These are phyloP conservation scores for Habroteleia sp. DNA, from an alignment of 2,888 invertebrate species.

Conservation along the genomic window DNA sequence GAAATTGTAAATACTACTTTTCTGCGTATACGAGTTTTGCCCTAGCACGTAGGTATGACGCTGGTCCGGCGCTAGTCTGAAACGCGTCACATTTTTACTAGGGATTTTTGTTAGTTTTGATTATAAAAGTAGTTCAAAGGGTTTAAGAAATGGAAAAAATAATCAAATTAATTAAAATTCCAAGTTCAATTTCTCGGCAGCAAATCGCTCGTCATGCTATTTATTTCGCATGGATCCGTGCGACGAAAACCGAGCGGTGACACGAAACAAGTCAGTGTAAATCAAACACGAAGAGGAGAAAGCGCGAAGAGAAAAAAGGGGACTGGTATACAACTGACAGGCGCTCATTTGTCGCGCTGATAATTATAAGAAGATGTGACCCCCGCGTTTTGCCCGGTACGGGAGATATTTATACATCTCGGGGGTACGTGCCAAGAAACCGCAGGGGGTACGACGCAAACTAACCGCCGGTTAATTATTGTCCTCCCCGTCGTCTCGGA, in stretches of 20 bases:
- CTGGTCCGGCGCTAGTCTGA: too few species aligned
- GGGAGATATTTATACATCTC: constrained; percentile 74
- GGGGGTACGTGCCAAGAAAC: constrained; percentile 69
- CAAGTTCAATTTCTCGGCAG: constrained; percentile 18
- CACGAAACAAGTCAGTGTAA: constrained; percentile 34
- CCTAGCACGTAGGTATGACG: too few species aligned
- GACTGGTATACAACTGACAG: constrained; percentile 58
- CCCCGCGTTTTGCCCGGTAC: constrained; percentile 56
- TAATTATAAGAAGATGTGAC: constrained; percentile 80
- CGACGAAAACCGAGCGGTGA: constrained; percentile 49
- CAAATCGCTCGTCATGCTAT: constrained; percentile 29
- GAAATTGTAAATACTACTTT: too few species aligned
- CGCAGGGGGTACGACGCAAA: constrained; percentile 77
- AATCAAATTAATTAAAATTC: constrained; percentile 46
- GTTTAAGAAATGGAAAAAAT: background rate
- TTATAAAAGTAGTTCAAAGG: too few species aligned
- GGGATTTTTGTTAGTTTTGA: too few species aligned
- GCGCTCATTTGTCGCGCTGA: constrained; percentile 79
- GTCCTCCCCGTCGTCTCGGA: constrained; percentile 70
- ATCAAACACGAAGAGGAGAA: constrained; percentile 18
- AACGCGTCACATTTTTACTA: too few species aligned
- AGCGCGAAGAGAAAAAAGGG: constrained; percentile 9
- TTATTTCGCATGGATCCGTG: constrained; percentile 25
- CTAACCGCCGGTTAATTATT: constrained; percentile 80
- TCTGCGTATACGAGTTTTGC: too few species aligned